Evolutionary conservation across 2,113 vertebrate species (phyloP).

Genomic region (Myiozetetes cayanensis): DNA sequence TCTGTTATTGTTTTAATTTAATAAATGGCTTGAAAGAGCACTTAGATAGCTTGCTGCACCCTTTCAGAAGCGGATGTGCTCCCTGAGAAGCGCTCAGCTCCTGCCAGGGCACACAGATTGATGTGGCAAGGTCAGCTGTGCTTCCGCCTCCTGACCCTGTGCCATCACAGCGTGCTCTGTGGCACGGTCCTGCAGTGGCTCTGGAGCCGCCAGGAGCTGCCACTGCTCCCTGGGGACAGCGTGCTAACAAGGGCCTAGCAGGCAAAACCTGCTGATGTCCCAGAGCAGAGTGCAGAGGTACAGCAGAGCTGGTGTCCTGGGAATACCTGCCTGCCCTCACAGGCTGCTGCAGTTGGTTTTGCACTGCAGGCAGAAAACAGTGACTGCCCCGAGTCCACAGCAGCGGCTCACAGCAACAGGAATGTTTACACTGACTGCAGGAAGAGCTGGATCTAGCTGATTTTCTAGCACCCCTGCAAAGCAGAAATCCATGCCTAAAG

Average conservation of each 20-base stretch:
- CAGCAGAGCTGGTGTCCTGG: neutral
- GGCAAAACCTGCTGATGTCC: neutral
- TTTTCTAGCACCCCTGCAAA: neutral
- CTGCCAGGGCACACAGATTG: neutral
- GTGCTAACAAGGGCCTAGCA: neutral
- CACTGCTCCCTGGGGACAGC: neutral
- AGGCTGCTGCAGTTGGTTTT: neutral
- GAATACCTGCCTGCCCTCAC: neutral
- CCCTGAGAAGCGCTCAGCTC: neutral
- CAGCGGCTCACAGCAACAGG: neutral
- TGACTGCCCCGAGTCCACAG: neutral
- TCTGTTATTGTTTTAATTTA: neutral
- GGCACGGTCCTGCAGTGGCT: neutral
- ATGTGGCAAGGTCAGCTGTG: neutral
- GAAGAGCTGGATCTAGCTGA: neutral
- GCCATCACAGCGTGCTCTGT: rapidly evolving
- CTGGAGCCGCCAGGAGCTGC: neutral
- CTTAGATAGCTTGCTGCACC: neutral
- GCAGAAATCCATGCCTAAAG: neutral
- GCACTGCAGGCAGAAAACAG: neutral
- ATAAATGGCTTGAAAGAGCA: neutral
- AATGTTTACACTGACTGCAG: neutral
- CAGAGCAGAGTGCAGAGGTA: neutral
- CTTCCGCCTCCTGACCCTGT: neutral
- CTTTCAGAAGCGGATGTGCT: neutral